Evolutionary conservation across 2,113 vertebrate genomes (phyloP).

Genomic region (Maylandia zebra): DNA sequence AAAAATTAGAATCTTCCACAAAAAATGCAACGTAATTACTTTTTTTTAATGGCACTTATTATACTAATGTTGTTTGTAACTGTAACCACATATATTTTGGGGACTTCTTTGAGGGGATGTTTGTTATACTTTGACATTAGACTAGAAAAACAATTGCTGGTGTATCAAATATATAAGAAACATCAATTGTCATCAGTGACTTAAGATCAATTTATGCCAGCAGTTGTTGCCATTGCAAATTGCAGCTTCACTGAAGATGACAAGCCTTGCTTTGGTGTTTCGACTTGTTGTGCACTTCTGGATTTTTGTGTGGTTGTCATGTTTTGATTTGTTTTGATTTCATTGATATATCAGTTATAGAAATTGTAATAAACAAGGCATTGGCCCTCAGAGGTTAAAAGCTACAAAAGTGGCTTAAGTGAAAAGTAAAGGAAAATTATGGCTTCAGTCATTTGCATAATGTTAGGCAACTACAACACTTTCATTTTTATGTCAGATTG

Average conservation of each 20-base stretch:
- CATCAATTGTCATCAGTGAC: neutral
- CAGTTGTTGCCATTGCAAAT: neutral
- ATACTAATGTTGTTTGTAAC: neutral
- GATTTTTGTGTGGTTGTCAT: neutral
- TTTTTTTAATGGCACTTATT: rapidly evolving
- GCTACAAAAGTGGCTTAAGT: neutral
- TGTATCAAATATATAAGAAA: neutral
- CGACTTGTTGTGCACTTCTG: neutral
- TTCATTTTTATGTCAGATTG: neutral
- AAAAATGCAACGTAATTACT: neutral
- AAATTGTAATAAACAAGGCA: neutral
- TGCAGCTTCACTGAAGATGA: neutral
- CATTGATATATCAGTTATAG: neutral
- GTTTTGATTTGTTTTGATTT: neutral
- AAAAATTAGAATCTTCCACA: neutral
- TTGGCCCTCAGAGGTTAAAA: neutral
- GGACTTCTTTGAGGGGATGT: neutral
- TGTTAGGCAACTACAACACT: neutral
- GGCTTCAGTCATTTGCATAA: neutral
- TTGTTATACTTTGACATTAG: neutral
- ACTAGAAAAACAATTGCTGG: neutral
- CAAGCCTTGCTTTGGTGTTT: neutral
- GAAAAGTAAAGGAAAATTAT: neutral
- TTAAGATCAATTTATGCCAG: rapidly evolving
- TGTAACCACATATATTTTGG: neutral